Percentiles rank a stretch among this genome's conserved stretches.
Evolutionary conservation across 2,113 vertebrate genomes (phyloP).

Genomic region (Macquaria ambigua): DNA sequence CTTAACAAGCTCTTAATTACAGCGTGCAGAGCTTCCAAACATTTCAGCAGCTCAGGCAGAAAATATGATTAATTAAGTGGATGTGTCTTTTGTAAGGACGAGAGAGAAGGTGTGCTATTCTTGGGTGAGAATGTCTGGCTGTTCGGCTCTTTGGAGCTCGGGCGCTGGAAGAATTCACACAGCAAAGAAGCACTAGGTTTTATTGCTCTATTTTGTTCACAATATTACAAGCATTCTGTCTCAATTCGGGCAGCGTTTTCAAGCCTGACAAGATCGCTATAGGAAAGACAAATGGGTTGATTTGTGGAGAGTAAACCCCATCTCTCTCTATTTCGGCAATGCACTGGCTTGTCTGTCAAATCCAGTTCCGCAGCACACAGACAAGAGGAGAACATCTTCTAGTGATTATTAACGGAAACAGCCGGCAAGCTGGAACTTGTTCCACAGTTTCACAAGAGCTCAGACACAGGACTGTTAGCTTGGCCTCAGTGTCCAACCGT

Average conservation of each 20-base stretch:
- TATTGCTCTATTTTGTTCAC: slow-evolving; percentile 49
- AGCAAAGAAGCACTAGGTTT: slow-evolving; percentile 18
- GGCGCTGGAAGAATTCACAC: slow-evolving; percentile 29
- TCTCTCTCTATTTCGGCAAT: slow-evolving; percentile 61
- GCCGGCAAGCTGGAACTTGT: slow-evolving; percentile 72
- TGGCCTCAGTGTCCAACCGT: slow-evolving; percentile 46
- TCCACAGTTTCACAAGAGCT: slow-evolving; percentile 37
- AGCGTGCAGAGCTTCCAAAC: slow-evolving; percentile 62
- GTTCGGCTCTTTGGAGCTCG: slow-evolving; percentile 36
- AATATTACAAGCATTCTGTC: slow-evolving; percentile 68
- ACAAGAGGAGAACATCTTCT: slow-evolving; percentile 67
- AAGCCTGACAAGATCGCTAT: slow-evolving; percentile 65
- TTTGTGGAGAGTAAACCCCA: slow-evolving; percentile 67
- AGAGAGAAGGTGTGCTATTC: slow-evolving; percentile 63
- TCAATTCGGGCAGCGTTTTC: slow-evolving; percentile 70
- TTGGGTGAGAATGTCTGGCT: slow-evolving; percentile 50
- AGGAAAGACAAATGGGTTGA: slow-evolving; percentile 72
- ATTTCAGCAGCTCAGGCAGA: slow-evolving; percentile 73
- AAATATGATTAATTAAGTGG: slow-evolving; percentile 74
- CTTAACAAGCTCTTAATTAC: slow-evolving; percentile 78
- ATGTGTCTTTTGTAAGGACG: slow-evolving; percentile 61
- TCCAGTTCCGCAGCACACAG: slow-evolving; percentile 58
- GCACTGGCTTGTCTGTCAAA: slow-evolving; percentile 67
- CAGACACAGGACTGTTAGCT: slow-evolving; percentile 45
- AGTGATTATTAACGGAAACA: slow-evolving; percentile 69